Conservation (phyloP, 1,140 invertebrate genomes). For the Gonioctena quinquepunctata region DNA sequence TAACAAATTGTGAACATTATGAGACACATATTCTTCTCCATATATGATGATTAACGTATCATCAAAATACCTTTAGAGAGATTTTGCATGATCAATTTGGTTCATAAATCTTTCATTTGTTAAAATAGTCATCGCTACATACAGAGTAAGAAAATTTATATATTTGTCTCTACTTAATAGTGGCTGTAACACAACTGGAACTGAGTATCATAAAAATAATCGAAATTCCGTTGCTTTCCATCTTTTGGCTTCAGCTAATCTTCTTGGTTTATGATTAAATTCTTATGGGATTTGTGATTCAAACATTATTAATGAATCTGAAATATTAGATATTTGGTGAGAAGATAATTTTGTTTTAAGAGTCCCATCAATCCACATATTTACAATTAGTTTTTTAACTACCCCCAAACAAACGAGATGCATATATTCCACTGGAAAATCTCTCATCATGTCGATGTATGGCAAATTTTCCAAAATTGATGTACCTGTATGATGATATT, state of each 20-base stretch:
- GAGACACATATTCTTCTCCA: neutral
- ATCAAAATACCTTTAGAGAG: neutral
- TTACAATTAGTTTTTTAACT: neutral
- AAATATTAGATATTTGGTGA: neutral
- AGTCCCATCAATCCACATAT: neutral
- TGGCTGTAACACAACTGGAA: neutral
- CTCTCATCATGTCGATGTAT: neutral
- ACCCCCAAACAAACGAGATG: neutral
- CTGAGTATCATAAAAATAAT: neutral
- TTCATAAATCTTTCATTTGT: neutral
- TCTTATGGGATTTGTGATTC: too few species aligned
- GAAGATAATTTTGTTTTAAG: neutral
- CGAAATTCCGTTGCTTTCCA: neutral
- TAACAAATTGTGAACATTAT: conserved; percentile 17
- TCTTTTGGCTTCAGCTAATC: neutral
- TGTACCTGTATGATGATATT: neutral
- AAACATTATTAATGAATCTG: neutral
- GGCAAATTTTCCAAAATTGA: neutral
- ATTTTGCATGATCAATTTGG: too few species aligned
- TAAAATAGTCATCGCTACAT: neutral
- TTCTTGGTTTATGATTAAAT: neutral
- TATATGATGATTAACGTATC: neutral
- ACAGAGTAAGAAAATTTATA: neutral
- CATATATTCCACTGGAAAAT: neutral
- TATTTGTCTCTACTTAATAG: neutral